Base-by-base conservation (phyloP, 1,140 invertebrate species). In the Chironomus tepperi region DNA sequence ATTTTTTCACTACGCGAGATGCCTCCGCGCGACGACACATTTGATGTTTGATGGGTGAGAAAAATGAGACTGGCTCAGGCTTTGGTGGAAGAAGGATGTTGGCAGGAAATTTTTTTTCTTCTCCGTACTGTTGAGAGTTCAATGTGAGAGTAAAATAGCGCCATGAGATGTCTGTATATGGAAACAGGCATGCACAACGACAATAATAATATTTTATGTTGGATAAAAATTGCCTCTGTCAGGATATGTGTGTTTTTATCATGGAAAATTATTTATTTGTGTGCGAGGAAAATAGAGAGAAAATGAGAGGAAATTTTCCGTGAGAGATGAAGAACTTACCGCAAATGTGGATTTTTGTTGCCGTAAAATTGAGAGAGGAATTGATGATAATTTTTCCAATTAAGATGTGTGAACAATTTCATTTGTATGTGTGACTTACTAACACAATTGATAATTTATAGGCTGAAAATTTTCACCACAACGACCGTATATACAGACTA, bases 31-130 rank as follows among this genome's bases (percentile, higher is more conserved):
- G 65, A 70, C 65, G 65, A 70, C 65, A 70, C 65, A 70, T 70
- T 70, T 70, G 65, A 70, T 18, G 65, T 70, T 70, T 70, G 65
- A 70, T 70, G 65, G 65, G 65, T 70, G 18, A 70, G 65, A 70
- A 70, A 70, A 70, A 18, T 70, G 65, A 70, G 65, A 70, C 65
- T 70, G 65, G 16, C 65, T 19, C 65, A 70, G 47, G 12, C 47
- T 57, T 12, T 57, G 47, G 47, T 57, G 12, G 47, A 57, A 57
- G n/a, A 57, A 57, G 47, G 47, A 57, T 57, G 47, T 57, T 57
- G 10, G 47, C 47, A 57, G 10, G 10, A 15, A 57, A 57, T 1
- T 57, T 57, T 47, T 47, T 57, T 57, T 47, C 43, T 34, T 34
- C 24, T 34, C 24, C 5, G 15, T 47, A 15, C 47, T 5, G 15